Percentiles rank a stretch among this genome's conserved stretches.
phyloP scores from a whole-genome alignment of 1,140 invertebrate genomes.

The Glossosoma conforme region DNA sequence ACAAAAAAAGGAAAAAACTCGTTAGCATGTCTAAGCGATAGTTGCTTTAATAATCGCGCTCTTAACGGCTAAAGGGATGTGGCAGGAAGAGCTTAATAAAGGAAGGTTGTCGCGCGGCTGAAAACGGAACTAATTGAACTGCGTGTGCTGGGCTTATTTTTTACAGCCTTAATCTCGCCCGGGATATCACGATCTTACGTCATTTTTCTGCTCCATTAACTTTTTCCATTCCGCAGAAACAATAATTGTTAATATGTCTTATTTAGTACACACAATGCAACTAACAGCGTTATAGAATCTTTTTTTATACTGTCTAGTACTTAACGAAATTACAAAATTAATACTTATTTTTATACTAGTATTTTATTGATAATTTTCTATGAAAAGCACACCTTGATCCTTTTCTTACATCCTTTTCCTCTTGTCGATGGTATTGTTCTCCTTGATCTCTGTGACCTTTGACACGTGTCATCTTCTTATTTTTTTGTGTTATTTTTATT shows the following conservation, averaged over 20 bases:
- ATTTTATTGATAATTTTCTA: too few relatives aligned
- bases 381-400: too few relatives aligned
- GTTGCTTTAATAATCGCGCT: conserved; percentile 17
- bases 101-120: conserved; percentile 5
- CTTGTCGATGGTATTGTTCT: too few relatives aligned
- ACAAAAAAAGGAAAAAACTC: conserved; percentile 17
- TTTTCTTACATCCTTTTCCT: too few relatives aligned
- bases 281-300: too few relatives aligned
- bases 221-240: not conserved
- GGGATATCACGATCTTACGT: conserved; percentile 1
- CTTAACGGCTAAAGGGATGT: conserved; percentile 10
- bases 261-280: not conserved
- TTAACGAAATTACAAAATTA: too few relatives aligned
- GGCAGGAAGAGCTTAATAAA: conserved; percentile 12
- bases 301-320: too few relatives aligned
- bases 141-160: conserved; percentile 1
- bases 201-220: too few relatives aligned
- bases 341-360: too few relatives aligned
- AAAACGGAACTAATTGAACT: conserved; percentile 18
- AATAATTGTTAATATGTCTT: not conserved
- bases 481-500: too few relatives aligned
- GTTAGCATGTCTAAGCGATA: conserved; percentile 26
- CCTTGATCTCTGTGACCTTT: too few relatives aligned
- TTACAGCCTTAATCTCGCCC: conserved; percentile 2
- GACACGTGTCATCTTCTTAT: too few relatives aligned